Evolutionary conservation across 2,113 vertebrate genomes (phyloP).

Genomic region (Seriola dumerili): DNA sequence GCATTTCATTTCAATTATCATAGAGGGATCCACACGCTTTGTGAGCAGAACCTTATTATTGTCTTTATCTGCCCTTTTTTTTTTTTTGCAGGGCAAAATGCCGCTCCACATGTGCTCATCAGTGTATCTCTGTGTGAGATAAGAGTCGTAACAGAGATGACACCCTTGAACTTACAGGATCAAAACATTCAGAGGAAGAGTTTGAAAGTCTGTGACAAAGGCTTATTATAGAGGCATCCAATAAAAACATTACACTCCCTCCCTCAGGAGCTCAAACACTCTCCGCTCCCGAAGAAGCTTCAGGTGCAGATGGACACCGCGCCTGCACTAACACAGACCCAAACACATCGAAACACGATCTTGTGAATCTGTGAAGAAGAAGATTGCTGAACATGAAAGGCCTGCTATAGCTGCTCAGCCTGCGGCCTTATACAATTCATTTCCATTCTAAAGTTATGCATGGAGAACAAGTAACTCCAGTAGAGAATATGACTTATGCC

Average conservation of each 20-base stretch:
- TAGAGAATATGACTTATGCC: slow-evolving; percentile 5
- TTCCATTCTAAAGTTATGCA: slow-evolving; percentile 46
- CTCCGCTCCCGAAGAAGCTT: slow-evolving; percentile 36
- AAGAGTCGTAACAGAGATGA: slow-evolving; percentile 31
- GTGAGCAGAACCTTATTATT: slow-evolving; percentile 8
- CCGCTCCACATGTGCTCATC: background rate
- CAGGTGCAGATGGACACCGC: slow-evolving; percentile 50
- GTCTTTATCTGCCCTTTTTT: slow-evolving; percentile 4
- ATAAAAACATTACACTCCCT: slow-evolving; percentile 66
- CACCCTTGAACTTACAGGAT: background rate
- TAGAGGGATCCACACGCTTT: slow-evolving; percentile 4
- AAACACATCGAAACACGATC: slow-evolving; percentile 4
- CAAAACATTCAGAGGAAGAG: slow-evolving; percentile 10
- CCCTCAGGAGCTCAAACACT: slow-evolving; percentile 43
- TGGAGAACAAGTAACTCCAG: slow-evolving; percentile 18
- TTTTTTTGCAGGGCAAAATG: background rate
- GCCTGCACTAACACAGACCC: slow-evolving; percentile 26
- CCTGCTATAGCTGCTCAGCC: slow-evolving; percentile 10
- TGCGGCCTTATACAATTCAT: slow-evolving; percentile 8
- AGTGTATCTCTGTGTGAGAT: background rate
- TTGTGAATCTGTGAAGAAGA: background rate
- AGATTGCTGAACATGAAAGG: slow-evolving; percentile 26
- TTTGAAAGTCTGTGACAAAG: slow-evolving; percentile 41
- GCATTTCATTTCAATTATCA: slow-evolving; percentile 29
- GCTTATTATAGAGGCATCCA: slow-evolving; percentile 41